Evolutionary conservation across 1,140 invertebrate species (phyloP), one percentile per base, ranked within the genome.

Genomic region (Hypsibius dujardini): DNA sequence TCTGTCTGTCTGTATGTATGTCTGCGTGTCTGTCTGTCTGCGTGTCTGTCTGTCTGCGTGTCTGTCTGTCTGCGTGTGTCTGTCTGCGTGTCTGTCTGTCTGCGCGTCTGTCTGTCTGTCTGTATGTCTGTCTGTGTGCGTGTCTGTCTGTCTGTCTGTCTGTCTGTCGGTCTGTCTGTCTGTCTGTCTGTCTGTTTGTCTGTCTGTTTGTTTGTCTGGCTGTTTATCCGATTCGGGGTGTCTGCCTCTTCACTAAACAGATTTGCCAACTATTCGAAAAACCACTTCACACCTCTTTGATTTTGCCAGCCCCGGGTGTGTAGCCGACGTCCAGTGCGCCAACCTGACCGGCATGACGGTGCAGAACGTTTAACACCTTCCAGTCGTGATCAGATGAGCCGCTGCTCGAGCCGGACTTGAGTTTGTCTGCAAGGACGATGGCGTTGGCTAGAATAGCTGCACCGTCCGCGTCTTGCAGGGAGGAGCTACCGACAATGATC

Each of bases 311-410:
- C 40, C 90, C 88, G 1, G 91, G 83, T 74, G 86, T 86, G 81
- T 94, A 97, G 50, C 95, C 95, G 70, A 98, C 79, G 82, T 99
- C 96, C 69, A 97, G 82, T 46, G 96, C 95, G 69, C 92, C 95
- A 69, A 95, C 92, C 84, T 97, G 92, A 74, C 80, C 81, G 59
- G 84, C 84, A 72, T 78, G 78, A 75, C 87, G 87, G 74, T 96
- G 92, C 28, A 96, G 83, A 42, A 96, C 84, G 79, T 96, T 96
- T 74, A 95, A 83, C 15, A 93, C 85, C 81, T 89, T 87, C 86
- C 86, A 89, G 70, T 84, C 81, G 15, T 78, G 74, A 12, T 75
- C 76, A 75, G 14, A 15, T 2, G 46, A 59, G 74, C 75, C 81
- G 80, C 76, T 81, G 81, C 72, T 78, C 72, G 46, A 82, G 71